Conservation (phyloP, 2,797 vertebrate genomes). For the Cossypha polioptera region DNA sequence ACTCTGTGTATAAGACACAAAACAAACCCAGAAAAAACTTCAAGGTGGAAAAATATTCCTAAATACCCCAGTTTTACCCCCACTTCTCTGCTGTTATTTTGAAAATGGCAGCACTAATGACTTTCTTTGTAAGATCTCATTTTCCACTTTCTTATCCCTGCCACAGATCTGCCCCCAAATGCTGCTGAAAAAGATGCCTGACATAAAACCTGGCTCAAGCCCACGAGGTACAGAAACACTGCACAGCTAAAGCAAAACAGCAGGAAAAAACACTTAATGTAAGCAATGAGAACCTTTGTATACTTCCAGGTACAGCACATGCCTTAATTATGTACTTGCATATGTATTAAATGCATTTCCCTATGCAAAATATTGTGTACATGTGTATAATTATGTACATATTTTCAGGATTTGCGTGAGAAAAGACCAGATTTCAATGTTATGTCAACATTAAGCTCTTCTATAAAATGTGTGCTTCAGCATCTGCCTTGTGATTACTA, state of each 20-base stretch:
- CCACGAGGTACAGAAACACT: not conserved
- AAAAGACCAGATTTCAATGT: not conserved
- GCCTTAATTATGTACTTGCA: not conserved
- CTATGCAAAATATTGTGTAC: not conserved
- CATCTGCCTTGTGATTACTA: not conserved
- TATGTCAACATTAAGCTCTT: not conserved
- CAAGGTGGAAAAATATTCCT: not conserved
- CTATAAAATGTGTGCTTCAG: not conserved
- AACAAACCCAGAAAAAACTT: not conserved
- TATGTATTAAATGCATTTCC: not conserved
- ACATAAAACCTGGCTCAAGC: not conserved
- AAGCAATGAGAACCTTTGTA: not conserved
- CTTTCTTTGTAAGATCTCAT: conserved; percentile 48
- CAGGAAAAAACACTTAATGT: not conserved
- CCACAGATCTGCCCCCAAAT: conserved; percentile 10
- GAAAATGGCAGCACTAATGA: conserved; percentile 48
- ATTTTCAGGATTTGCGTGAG: not conserved
- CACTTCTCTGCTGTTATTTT: conserved; percentile 24
- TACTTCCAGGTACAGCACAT: not conserved
- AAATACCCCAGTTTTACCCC: not conserved
- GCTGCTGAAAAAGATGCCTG: not conserved
- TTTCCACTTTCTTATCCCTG: conserved; percentile 62
- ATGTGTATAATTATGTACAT: not conserved
- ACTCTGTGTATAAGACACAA: not conserved
- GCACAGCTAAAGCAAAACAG: not conserved